Evolutionary conservation across 2,797 vertebrate species (phyloP), one percentile per base, ranked within the genome.

Genomic region (Muraenolepis orangiensis): DNA sequence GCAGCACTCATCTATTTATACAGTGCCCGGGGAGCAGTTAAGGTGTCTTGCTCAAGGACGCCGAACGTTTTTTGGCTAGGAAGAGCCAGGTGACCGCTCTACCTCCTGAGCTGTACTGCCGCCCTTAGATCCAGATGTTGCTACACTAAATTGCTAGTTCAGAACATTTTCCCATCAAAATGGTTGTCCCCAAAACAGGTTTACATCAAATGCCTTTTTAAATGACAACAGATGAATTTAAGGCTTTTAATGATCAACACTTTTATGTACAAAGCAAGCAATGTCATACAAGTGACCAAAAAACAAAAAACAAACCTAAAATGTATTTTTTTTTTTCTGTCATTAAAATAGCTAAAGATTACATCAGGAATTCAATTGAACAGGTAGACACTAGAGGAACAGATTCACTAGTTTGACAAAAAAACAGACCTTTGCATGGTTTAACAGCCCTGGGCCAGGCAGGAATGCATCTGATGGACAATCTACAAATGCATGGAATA

Each of bases 211-310:
- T n/a, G n/a, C n/a, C n/a, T n/a, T n/a, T n/a, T n/a, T n/a, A n/a
- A n/a, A n/a, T n/a, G n/a, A n/a, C n/a, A n/a, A n/a, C n/a, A n/a
- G n/a, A n/a, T n/a, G n/a, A n/a, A n/a, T n/a, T n/a, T n/a, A n/a
- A n/a, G n/a, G n/a, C n/a, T n/a, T n/a, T n/a, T n/a, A n/a, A n/a
- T n/a, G n/a, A n/a, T n/a, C n/a, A n/a, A n/a, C n/a, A n/a, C 91
- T 88, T 91, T 87, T 94, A 93, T 94, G 84, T 94, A 95, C 93
- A 95, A 92, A 92, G 92, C 92, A 93, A 91, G 93, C 89, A 57
- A 88, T 85, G 84, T 86, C 84, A 86, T 90, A n/a, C n/a, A n/a
- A n/a, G 88, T 84, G 80, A 86, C 82, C 38, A 77, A 73, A 74
- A 75, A 89, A 86, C n/a, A 85, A 76, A 76, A 69, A 74, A 67